These are phyloP conservation scores for Diadegma fenestrale DNA, from an alignment of 2,888 invertebrate genomes.

Conservation along the genomic window DNA sequence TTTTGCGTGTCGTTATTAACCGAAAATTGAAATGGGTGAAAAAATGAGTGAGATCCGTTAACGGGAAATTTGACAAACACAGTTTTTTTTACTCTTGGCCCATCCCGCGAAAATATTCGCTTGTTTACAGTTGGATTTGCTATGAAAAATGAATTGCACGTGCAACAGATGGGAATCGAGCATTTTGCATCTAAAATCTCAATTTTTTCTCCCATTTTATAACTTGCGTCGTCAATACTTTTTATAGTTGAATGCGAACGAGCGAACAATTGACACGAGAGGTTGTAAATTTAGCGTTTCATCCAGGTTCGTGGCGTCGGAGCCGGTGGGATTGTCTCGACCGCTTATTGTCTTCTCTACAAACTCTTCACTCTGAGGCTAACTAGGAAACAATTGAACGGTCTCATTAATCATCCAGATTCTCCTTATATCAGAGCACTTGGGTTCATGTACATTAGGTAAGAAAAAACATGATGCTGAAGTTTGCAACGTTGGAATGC, in stretches of 20 bases:
- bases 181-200: constrained; percentile 45
- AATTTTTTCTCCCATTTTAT: constrained; percentile 72
- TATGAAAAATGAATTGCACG: constrained; percentile 5
- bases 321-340: constrained; percentile 99
- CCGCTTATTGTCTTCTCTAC: constrained; percentile 99
- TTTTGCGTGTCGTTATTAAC: too few species aligned
- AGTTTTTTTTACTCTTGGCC: not conserved
- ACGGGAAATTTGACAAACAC: not conserved
- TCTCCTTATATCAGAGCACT: constrained; percentile 99
- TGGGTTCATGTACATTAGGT: constrained; percentile 93
- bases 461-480: too few species aligned
- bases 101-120: not conserved
- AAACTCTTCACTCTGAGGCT: constrained; percentile 98
- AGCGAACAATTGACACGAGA: constrained; percentile 73
- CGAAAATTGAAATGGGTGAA: not conserved
- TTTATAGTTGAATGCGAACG: constrained; percentile 73
- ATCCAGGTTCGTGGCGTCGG: constrained; percentile 97
- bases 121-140: not conserved
- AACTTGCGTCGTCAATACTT: constrained; percentile 77
- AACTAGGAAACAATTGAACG: constrained; percentile 99
- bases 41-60: too few species aligned
- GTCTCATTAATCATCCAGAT: constrained; percentile 97
- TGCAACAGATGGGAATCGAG: constrained; percentile 21
- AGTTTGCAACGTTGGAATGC: too few species aligned
- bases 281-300: constrained; percentile 79